Evolutionary conservation across 1,140 invertebrate genomes (phyloP), one percentile per base, ranked within the genome.

Genomic region (Drosophila ercepeae): DNA sequence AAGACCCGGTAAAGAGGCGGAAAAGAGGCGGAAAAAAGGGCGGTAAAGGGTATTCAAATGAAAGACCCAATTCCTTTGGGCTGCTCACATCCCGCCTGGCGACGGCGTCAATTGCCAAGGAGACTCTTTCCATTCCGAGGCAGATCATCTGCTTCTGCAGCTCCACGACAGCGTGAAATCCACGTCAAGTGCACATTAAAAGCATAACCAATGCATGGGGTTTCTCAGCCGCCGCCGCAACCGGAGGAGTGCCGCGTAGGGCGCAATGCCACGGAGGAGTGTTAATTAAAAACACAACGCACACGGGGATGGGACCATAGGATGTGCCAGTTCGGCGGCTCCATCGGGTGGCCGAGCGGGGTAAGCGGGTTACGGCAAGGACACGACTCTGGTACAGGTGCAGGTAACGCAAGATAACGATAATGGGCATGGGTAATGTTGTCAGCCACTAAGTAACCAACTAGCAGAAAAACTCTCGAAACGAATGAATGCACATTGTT

Each of bases 401-500:
- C 13, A 67, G 44, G 16, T 29, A 57, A 49, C 41, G 14, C 39
- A 39, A 29, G 39, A 41, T 18, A 21, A n/a, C 16, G 13, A 21
- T 9, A 11, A 2, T 8, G 1, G 32, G 36, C 25, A 14, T 21
- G 52, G 8, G 11, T 14, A 16, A 11, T 1, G 51, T 72, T 29
- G 18, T 14, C 34, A 34, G 42, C 55, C 61, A 73, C 73, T 82
- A 73, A 76, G 78, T 78, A 83, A 83, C 59, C 75, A 74, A 75
- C 59, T 77, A 74, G 55, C 51, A 48, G 77, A 63, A 70, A 77
- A 77, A 59, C 63, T 69, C 58, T 77, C 48, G 79, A 65, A 78
- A 78, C 61, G 74, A 82, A 83, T 82, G 74, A 82, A 82, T 83
- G 55, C 65, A 77, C 74, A 83, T 79, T 79, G 70, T 79, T 74